These are phyloP conservation scores for Agapostemon virescens DNA, from an alignment of 2,888 invertebrate genomes.

Conservation along the genomic window DNA sequence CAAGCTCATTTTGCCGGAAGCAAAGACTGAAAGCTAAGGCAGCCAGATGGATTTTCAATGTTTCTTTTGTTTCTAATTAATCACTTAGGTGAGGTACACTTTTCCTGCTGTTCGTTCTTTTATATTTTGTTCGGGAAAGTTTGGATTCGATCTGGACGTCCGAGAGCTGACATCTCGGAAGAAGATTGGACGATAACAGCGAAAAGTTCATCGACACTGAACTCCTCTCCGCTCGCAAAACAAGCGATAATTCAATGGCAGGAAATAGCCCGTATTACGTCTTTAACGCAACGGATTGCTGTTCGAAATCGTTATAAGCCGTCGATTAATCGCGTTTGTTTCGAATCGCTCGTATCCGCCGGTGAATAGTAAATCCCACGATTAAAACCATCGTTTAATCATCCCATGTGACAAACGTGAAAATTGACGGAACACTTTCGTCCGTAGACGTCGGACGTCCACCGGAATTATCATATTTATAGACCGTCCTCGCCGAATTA, in stretches of 20 bases:
- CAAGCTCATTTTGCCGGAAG: not conserved
- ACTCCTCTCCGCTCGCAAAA: not conserved
- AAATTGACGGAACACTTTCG: not conserved
- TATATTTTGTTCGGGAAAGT: not conserved
- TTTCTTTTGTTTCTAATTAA: not conserved
- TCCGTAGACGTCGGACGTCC: not conserved
- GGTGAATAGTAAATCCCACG: conserved; percentile 20
- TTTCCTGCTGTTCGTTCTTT: not conserved
- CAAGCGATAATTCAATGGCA: conserved; percentile 22
- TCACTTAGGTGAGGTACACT: not conserved
- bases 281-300: conserved; percentile 18
- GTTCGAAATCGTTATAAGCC: conserved; percentile 14
- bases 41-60: not conserved
- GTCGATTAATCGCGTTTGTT: conserved; percentile 22
- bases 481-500: not conserved
- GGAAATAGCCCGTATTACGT: conserved; percentile 26
- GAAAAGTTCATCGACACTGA: conserved; percentile 21
- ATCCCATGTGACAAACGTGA: conserved; percentile 5
- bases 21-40: not conserved
- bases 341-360: conserved; percentile 17
- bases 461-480: no score
- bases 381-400: conserved; percentile 19
- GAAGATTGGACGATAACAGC: conserved; percentile 12
- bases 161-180: not conserved
- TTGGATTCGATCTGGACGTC: not conserved